Evolutionary conservation across 2,113 vertebrate species (phyloP).

Genomic region (Rana temporaria): DNA sequence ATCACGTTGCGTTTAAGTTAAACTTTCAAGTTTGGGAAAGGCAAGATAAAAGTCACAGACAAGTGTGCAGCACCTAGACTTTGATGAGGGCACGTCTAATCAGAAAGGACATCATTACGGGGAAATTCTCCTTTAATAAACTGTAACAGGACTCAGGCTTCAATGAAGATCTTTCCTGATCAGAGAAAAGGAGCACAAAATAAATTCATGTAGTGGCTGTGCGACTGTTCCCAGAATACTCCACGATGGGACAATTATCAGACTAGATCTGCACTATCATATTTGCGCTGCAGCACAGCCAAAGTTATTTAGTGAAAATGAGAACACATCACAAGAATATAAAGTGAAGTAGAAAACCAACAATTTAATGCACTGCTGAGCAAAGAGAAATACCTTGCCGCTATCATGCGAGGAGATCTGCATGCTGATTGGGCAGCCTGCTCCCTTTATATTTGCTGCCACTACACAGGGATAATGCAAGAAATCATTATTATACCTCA

Average conservation of each 20-base stretch:
- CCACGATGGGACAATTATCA: constrained; percentile 1
- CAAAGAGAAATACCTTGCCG: constrained; percentile 27
- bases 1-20: no score
- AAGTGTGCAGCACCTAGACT: no score
- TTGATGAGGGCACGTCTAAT: no score
- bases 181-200: neutral
- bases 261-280: neutral
- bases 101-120: no score
- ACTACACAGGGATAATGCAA: constrained; percentile 3
- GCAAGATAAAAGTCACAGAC: no score
- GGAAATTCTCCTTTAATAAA: no score
- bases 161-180: neutral
- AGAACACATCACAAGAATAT: constrained; percentile 35
- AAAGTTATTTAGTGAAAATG: constrained; percentile 34
- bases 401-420: constrained; percentile 7
- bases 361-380: constrained; percentile 38
- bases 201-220: neutral
- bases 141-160: no score
- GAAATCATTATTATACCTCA: constrained; percentile 17
- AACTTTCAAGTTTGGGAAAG: no score
- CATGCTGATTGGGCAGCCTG: neutral
- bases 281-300: neutral
- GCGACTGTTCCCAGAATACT: neutral
- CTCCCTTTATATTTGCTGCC: constrained; percentile 8
- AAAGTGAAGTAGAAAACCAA: constrained; percentile 20